Base-by-base conservation (phyloP, 2,888 invertebrate genomes). In the Rhabditoides inermis region DNA sequence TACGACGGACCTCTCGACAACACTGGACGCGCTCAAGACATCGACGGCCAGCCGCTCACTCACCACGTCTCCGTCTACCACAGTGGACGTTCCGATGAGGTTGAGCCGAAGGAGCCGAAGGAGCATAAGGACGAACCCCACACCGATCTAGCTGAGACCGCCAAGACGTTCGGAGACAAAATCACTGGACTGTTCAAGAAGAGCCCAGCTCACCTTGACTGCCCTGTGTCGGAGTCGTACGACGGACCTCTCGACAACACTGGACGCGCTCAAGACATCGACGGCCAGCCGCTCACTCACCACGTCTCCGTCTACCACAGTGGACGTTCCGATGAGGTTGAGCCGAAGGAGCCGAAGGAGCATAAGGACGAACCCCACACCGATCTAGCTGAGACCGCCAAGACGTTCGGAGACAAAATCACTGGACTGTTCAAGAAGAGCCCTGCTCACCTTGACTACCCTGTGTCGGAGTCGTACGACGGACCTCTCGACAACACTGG, bases 401-500 rank as follows among this genome's bases (percentile, higher is more conserved):
- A n/a, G n/a, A n/a, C n/a, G n/a, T n/a, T n/a, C n/a, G 53, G 52
- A 27, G 40, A 39, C 35, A 58, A 53, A 45, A 53, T 62, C 46
- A 49, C 55, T 26, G 60, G 60, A 25, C 46, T 60, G 39, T 58
- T 56, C 56, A 61, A 59, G 53, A 59, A 56, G 45, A 46, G 56
- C 15, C 42, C 59, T 23, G 46, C 56, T n/a, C 61, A 59, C 32
- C 53, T 49, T 26, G 61, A 61, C 40, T 62, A 60, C 41, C 62
- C 60, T 20, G 51, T 49, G 23, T 51, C 54, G 26, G 61, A 58
- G 30, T 25, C 35, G 28, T 63, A 58, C 51, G 55, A 56, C 30
- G 63, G 63, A 46, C 58, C 60, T 44, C 40, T 64, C 25, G 64
- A 68, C 26, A 49, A 55, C 41, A 58, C 56, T 37, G 56, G 56